A percentile compares a stretch with the other conserved stretches of the same genome.
phyloP scores from a whole-genome alignment of 2,113 vertebrate genomes.

The Abramis brama region DNA sequence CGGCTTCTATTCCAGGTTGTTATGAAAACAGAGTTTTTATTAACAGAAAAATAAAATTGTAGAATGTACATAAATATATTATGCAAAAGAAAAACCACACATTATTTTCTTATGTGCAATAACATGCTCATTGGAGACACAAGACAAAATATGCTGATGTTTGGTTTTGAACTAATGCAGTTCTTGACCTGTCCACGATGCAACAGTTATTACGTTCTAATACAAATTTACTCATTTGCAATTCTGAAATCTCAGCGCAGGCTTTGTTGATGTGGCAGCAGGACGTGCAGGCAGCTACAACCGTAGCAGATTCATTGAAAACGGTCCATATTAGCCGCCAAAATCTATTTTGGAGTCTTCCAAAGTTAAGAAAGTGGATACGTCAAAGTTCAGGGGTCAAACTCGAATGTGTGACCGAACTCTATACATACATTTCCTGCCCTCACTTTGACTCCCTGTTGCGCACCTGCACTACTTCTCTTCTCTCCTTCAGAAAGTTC shows the following conservation, averaged over 20 bases:
- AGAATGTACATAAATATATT: slow-evolving; percentile 10
- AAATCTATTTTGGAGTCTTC: background rate
- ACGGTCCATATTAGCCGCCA: background rate
- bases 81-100: slow-evolving; percentile 17
- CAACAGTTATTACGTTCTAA: background rate
- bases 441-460: slow-evolving; percentile 64
- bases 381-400: slow-evolving; percentile 46
- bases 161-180: background rate
- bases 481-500: slow-evolving; percentile 85
- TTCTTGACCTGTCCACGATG: background rate
- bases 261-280: background rate
- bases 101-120: background rate
- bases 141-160: background rate
- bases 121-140: background rate
- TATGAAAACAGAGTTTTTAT: background rate
- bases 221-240: background rate
- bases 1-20: background rate
- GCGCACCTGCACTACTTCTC: slow-evolving; percentile 78
- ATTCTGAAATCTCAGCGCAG: background rate
- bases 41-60: background rate
- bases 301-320: too few species aligned
- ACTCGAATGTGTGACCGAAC: background rate
- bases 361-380: background rate
- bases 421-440: background rate
- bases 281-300: background rate